Conservation (phyloP, 2,888 invertebrate species). For the Sphaerophoria taeniata region DNA sequence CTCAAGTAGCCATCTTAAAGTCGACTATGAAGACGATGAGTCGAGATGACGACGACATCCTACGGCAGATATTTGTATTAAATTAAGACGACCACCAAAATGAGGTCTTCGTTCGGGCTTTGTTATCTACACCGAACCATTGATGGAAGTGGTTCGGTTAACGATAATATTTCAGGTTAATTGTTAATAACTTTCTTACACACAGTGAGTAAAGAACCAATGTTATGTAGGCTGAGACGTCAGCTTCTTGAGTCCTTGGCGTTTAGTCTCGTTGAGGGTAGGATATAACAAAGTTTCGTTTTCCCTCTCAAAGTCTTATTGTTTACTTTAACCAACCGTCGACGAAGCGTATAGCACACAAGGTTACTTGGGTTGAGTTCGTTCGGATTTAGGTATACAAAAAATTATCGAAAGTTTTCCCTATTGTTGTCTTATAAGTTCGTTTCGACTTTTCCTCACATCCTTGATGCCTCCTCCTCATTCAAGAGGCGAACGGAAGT, state of each 20-base stretch:
- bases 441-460: too few relatives aligned
- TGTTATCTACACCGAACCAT: constrained; percentile 45
- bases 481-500: not conserved
- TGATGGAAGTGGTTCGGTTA: constrained; percentile 49
- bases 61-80: constrained; percentile 12
- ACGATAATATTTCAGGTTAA: constrained; percentile 63
- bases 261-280: not conserved
- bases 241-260: not conserved
- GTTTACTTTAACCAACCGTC: not conserved
- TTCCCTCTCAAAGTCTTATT: not conserved
- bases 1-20: too few relatives aligned
- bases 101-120: constrained; percentile 27
- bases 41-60: too few relatives aligned
- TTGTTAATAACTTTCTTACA: constrained; percentile 54
- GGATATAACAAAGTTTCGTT: not conserved
- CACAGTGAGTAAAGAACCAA: not conserved
- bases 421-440: constrained; percentile 24
- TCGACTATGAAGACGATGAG: too few relatives aligned
- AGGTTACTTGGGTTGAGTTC: not conserved
- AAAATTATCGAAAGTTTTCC: constrained; percentile 27
- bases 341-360: not conserved
- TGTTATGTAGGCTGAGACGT: not conserved
- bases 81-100: constrained; percentile 65
- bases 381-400: constrained; percentile 1
- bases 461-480: too few relatives aligned